These are phyloP conservation scores for Premnoplex brunnescens DNA, from an alignment of 2,797 vertebrate species.

Conservation along the genomic window DNA sequence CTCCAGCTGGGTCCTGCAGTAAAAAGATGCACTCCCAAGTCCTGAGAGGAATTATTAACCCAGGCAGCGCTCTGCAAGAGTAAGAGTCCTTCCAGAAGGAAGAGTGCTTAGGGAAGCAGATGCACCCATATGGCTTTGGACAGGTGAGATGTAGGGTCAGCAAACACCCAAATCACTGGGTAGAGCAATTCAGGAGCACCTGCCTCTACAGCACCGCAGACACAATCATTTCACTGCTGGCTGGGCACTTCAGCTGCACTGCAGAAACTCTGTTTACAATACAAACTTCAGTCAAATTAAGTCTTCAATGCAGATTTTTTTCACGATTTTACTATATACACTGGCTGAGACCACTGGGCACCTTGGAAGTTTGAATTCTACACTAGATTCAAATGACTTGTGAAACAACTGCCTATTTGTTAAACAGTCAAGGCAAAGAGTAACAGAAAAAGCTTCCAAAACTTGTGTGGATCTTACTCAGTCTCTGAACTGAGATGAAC, in stretches of 20 bases:
- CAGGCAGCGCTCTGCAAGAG: background rate
- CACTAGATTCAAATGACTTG: background rate
- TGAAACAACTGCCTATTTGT: background rate
- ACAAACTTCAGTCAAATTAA: fast-evolving
- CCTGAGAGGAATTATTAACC: background rate
- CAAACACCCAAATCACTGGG: background rate
- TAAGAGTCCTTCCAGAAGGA: background rate
- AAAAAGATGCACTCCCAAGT: background rate
- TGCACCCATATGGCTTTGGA: background rate
- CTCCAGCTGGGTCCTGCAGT: background rate
- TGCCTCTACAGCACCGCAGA: fast-evolving
- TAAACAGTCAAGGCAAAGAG: background rate
- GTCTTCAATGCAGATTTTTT: background rate
- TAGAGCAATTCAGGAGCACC: background rate
- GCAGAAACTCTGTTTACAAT: background rate
- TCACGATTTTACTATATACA: background rate
- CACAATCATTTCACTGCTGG: background rate
- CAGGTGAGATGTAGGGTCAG: background rate
- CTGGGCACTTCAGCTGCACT: too few species aligned
- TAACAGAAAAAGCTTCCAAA: background rate
- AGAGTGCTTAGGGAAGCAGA: background rate
- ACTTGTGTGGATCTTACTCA: background rate
- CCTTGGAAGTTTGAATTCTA: background rate
- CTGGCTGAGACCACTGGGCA: background rate
- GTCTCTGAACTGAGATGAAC: fast-evolving